Conservation (phyloP, 2,888 invertebrate species). For the Acleris literana region DNA sequence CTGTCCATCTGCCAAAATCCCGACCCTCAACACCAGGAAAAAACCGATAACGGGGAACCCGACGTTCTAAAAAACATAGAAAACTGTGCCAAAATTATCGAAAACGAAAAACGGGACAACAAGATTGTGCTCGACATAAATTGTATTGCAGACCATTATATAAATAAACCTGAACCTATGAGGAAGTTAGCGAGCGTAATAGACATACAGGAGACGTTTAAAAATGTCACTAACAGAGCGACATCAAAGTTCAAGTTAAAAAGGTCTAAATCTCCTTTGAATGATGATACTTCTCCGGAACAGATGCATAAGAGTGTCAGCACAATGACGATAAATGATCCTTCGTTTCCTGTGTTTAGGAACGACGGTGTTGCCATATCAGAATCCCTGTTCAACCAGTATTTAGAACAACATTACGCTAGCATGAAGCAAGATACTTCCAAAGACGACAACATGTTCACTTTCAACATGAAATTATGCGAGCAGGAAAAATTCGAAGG, state of each 20-base stretch:
- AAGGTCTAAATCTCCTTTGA: constrained; percentile 53
- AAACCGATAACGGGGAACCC: constrained; percentile 60
- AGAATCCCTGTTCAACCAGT: constrained; percentile 87
- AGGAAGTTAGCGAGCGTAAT: constrained; percentile 83
- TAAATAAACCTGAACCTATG: constrained; percentile 76
- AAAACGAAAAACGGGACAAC: constrained; percentile 67
- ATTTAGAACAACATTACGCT: constrained; percentile 86
- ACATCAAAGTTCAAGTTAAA: constrained; percentile 82
- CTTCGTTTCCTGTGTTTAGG: constrained; percentile 89
- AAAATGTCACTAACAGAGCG: constrained; percentile 81
- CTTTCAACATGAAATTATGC: constrained; percentile 65
- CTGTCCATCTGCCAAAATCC: constrained; percentile 89
- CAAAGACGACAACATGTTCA: constrained; percentile 74
- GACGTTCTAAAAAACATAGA: constrained; percentile 73
- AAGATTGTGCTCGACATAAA: constrained; percentile 69
- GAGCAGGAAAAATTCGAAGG: constrained; percentile 76
- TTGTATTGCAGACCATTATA: constrained; percentile 76
- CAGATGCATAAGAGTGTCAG: constrained; percentile 67
- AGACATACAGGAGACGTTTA: constrained; percentile 85
- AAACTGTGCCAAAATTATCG: constrained; percentile 59
- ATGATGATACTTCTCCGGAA: constrained; percentile 63
- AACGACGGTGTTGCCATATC: constrained; percentile 89
- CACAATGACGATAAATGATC: constrained; percentile 90
- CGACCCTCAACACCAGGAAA: constrained; percentile 81
- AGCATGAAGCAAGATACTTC: constrained; percentile 75